phyloP scores from a whole-genome alignment of 2,797 vertebrate species.

The Natrix natrix region DNA sequence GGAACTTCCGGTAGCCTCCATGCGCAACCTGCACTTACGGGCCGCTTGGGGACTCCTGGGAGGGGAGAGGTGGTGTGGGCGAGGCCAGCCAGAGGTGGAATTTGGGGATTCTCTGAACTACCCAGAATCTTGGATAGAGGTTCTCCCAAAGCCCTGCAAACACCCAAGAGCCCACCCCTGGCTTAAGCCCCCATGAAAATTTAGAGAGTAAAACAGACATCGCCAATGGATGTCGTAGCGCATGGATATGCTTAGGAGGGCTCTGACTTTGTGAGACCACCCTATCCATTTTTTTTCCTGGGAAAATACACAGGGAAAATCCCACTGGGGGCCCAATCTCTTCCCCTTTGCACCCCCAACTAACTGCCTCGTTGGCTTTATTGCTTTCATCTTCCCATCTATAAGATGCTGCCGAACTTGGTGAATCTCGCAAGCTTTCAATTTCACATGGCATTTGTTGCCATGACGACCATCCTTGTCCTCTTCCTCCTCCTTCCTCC shows the following conservation, averaged over 20 bases:
- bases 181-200: background rate
- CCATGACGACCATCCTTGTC: constrained; percentile 30
- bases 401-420: constrained; percentile 24
- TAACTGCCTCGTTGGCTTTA: background rate
- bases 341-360: no score
- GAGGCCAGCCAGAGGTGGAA: no score
- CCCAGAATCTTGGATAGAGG: no score
- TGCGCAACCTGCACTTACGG: no score
- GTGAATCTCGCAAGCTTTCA: constrained; percentile 51
- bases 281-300: no score
- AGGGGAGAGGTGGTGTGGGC: no score
- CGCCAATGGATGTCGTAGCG: background rate
- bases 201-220: background rate
- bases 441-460: constrained; percentile 60
- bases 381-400: background rate
- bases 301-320: background rate
- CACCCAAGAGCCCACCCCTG: no score
- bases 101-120: no score
- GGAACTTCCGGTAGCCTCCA: no score
- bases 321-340: background rate
- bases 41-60: no score
- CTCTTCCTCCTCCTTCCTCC: no score
- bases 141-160: no score
- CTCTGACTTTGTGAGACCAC: background rate
- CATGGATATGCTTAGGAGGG: background rate